Percentiles rank a stretch among this genome's conserved stretches.
Conservation (phyloP, 2,113 vertebrate genomes). For the Fregata magnificens region DNA sequence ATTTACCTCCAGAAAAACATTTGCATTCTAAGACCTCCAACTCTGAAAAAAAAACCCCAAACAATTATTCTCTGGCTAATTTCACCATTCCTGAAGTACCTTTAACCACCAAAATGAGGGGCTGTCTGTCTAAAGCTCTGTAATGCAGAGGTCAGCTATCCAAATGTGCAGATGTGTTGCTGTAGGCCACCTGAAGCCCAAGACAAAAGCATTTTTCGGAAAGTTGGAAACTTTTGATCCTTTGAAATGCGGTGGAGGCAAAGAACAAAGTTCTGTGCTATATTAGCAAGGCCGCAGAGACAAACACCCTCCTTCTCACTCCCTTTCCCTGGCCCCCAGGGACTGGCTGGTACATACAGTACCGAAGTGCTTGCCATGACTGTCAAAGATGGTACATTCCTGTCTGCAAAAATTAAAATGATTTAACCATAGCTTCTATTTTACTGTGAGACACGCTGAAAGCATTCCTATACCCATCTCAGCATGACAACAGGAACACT, state of each 20-base stretch:
- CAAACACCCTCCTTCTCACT: not conserved
- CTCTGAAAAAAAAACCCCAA: not conserved
- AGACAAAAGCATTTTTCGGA: not conserved
- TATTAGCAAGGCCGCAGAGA: not conserved
- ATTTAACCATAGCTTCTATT: not conserved
- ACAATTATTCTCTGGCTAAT: not conserved
- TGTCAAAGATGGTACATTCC: not conserved
- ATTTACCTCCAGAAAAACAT: not conserved
- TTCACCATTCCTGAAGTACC: not conserved
- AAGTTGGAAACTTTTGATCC: not conserved
- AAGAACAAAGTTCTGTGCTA: not conserved
- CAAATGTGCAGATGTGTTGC: not conserved
- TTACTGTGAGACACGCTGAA: not conserved
- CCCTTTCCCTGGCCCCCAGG: not conserved
- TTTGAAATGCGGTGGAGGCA: not conserved
- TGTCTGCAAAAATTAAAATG: not conserved
- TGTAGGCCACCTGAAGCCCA: not conserved
- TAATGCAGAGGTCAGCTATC: not conserved
- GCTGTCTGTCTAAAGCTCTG: not conserved
- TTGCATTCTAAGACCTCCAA: not conserved
- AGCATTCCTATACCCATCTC: not conserved
- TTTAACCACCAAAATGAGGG: not conserved
- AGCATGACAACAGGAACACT: not conserved
- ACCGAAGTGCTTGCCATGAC: not conserved
- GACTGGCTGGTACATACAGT: not conserved